Percentiles rank a stretch among this genome's conserved stretches.
Conservation (phyloP, 2,888 invertebrate species). For the Acanthosoma haemorrhoidale region DNA sequence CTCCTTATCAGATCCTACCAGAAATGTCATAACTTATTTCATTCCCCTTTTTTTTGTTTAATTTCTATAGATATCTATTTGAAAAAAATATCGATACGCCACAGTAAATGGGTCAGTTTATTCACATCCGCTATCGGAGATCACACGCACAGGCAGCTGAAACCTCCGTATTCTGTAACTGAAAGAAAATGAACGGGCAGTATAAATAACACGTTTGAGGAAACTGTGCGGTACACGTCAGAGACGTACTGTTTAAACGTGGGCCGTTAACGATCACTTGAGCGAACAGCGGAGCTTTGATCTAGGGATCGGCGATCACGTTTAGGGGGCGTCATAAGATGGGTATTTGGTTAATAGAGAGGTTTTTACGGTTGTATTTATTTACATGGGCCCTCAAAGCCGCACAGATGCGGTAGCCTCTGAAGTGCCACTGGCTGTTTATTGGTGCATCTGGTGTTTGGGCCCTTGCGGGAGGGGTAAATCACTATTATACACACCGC, state of each 20-base stretch:
- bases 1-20: too few species aligned
- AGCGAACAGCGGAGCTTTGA: neutral
- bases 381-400: slow-evolving; percentile 1
- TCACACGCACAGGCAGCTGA: too few species aligned
- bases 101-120: too few species aligned
- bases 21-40: too few species aligned
- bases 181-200: neutral
- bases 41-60: too few species aligned
- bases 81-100: too few species aligned
- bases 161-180: too few species aligned
- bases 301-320: neutral
- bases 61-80: too few species aligned
- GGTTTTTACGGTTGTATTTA: slow-evolving; percentile 1
- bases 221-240: neutral
- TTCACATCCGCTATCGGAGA: too few species aligned
- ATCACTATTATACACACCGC: too few species aligned
- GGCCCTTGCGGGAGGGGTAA: neutral
- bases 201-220: neutral
- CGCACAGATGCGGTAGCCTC: neutral
- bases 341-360: slow-evolving; percentile 11
- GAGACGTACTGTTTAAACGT: neutral
- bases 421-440: neutral
- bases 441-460: too few species aligned
- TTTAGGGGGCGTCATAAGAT: neutral
- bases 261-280: neutral